Percentiles rank a stretch among this genome's conserved stretches.
phyloP scores from a whole-genome alignment of 2,797 vertebrate species.

The Acropternis orthonyx region DNA sequence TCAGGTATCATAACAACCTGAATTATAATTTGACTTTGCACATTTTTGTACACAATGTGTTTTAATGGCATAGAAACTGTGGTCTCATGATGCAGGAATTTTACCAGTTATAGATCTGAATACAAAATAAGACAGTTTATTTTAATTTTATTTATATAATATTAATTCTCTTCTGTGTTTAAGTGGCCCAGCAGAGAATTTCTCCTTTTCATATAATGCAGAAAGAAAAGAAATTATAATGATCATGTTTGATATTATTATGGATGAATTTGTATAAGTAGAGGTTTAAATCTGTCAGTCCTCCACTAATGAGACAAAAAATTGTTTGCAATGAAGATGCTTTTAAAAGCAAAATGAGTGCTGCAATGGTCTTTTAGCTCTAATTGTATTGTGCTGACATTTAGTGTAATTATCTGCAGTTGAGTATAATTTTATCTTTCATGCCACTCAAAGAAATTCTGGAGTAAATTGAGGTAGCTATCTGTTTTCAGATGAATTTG shows the following conservation, averaged over 20 bases:
- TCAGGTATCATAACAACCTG: background rate
- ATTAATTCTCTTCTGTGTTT: background rate
- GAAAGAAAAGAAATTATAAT: background rate
- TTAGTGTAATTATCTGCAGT: constrained; percentile 36
- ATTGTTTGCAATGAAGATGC: constrained; percentile 1
- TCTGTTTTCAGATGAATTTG: constrained; percentile 31
- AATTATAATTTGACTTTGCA: background rate
- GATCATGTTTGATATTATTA: constrained; percentile 3
- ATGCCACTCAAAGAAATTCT: constrained; percentile 47
- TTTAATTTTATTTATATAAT: constrained; percentile 52
- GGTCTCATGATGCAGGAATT: background rate
- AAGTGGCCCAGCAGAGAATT: background rate
- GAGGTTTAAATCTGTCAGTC: constrained; percentile 39
- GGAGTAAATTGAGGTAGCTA: constrained; percentile 38
- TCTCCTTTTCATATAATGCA: background rate
- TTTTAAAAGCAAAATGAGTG: constrained; percentile 30
- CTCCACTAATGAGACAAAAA: constrained; percentile 44
- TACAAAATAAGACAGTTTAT: constrained; percentile 25
- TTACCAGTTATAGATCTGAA: constrained; percentile 6
- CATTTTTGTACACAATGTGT: background rate
- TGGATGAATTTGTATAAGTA: background rate
- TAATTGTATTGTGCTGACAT: constrained; percentile 54
- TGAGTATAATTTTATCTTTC: constrained; percentile 49
- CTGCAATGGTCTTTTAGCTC: constrained; percentile 36
- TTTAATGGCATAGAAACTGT: background rate